Base-by-base conservation (phyloP, 2,888 invertebrate genomes). In the Parnassius orleans region DNA sequence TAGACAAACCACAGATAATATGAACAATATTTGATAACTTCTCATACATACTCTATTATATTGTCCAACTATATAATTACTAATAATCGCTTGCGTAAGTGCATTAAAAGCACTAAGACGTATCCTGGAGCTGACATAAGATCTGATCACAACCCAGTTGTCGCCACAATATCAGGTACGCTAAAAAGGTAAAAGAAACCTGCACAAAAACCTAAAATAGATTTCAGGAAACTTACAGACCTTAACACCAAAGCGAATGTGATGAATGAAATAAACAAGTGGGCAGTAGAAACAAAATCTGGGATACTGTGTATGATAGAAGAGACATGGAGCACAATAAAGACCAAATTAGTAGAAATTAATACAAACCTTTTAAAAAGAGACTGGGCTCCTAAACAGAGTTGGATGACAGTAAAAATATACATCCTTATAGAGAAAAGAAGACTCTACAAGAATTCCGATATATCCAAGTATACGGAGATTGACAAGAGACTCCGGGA, bases 1-100 rank as follows among this genome's bases (percentile, higher is more conserved):
- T n/a, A n/a, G n/a, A n/a, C n/a, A n/a, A n/a, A n/a, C n/a, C n/a
- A n/a, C n/a, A n/a, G n/a, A n/a, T n/a, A n/a, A n/a, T n/a, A n/a
- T n/a, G n/a, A n/a, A n/a, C n/a, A n/a, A n/a, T n/a, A n/a, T n/a
- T n/a, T n/a, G n/a, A n/a, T n/a, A n/a, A n/a, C n/a, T n/a, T n/a
- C n/a, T n/a, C n/a, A n/a, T n/a, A n/a, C n/a, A n/a, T n/a, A n/a
- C n/a, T n/a, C n/a, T n/a, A n/a, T n/a, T n/a, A n/a, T n/a, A n/a
- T n/a, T n/a, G n/a, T n/a, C n/a, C n/a, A n/a, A 68, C n/a, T 68
- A 61, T 19, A 55, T 66, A 0, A 44, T 63, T 24, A 53, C 66
- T 1, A 63, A 66, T 24, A 46, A 43, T 10, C 47, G 65, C 3
- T 67, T 61, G 5, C n/a, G n/a, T n/a, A 3, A 15, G 41, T 10